Evolutionary conservation across 2,797 vertebrate genomes (phyloP).

Genomic region (Manis crassicaudata): DNA sequence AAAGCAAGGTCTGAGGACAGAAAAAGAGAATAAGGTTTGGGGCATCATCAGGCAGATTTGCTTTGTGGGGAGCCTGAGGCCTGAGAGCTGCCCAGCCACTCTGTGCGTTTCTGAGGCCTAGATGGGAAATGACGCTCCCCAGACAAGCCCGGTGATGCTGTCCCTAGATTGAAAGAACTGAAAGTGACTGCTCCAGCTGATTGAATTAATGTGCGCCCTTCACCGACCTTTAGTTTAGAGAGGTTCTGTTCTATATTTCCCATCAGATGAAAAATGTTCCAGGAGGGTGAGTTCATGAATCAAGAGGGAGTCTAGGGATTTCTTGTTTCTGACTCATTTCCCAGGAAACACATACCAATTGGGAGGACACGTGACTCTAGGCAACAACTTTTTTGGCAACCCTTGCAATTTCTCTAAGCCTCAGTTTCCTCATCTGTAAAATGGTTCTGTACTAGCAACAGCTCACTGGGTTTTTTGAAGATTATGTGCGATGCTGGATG

Average conservation of each 20-base stretch:
- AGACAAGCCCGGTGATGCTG: neutral
- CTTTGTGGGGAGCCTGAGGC: neutral
- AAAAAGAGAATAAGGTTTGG: neutral
- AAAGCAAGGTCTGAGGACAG: neutral
- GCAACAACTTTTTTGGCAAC: neutral
- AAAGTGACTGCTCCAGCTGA: slow-evolving; percentile 11
- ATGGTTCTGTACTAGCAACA: neutral
- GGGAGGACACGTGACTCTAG: neutral
- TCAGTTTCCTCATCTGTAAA: neutral
- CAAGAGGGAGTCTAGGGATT: neutral
- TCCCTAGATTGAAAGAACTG: neutral
- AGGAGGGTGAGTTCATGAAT: neutral
- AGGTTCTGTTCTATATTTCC: neutral
- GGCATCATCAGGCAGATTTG: neutral
- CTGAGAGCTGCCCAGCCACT: neutral
- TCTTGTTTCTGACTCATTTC: slow-evolving; percentile 1
- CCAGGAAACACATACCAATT: neutral
- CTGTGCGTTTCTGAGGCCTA: neutral
- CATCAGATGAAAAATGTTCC: neutral
- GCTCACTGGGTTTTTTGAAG: neutral
- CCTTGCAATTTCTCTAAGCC: neutral
- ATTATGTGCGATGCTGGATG: neutral
- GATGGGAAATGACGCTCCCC: neutral
- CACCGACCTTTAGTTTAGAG: neutral
- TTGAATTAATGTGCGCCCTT: slow-evolving; percentile 5